Conservation (phyloP, 1,140 invertebrate genomes). For the Rhynchophorus ferrugineus region DNA sequence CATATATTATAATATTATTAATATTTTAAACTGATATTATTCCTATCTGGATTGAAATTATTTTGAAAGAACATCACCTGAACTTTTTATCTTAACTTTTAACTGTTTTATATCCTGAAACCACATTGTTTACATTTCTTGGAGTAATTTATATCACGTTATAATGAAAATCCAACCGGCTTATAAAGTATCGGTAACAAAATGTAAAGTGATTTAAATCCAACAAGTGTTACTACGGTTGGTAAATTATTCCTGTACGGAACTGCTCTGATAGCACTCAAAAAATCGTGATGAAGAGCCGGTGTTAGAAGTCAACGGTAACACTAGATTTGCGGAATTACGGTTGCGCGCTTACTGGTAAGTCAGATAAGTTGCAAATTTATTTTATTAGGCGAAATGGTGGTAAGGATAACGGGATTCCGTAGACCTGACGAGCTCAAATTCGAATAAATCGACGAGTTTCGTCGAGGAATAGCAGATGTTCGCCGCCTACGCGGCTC, state of each 20-base stretch:
- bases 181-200: too few relatives aligned
- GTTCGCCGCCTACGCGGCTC: neutral
- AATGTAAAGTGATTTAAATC: too few relatives aligned
- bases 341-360: slow-evolving; percentile 12
- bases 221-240: too few relatives aligned
- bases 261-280: neutral
- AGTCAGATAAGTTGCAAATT: slow-evolving; percentile 22
- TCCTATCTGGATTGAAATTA: too few relatives aligned
- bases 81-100: too few relatives aligned
- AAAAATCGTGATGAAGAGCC: slow-evolving; percentile 19
- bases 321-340: slow-evolving; percentile 17
- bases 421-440: slow-evolving; percentile 12
- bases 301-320: slow-evolving; percentile 21
- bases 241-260: neutral
- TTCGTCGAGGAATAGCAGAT: neutral
- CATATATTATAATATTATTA: too few relatives aligned
- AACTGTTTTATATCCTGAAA: too few relatives aligned
- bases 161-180: too few relatives aligned
- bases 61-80: too few relatives aligned
- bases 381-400: slow-evolving; percentile 25
- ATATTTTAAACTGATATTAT: too few relatives aligned
- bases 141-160: too few relatives aligned
- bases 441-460: slow-evolving; percentile 11
- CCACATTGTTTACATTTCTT: too few relatives aligned
- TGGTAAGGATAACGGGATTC: slow-evolving; percentile 15